These are phyloP conservation scores for Selenia dentaria DNA, from an alignment of 2,888 invertebrate genomes.

Conservation along the genomic window DNA sequence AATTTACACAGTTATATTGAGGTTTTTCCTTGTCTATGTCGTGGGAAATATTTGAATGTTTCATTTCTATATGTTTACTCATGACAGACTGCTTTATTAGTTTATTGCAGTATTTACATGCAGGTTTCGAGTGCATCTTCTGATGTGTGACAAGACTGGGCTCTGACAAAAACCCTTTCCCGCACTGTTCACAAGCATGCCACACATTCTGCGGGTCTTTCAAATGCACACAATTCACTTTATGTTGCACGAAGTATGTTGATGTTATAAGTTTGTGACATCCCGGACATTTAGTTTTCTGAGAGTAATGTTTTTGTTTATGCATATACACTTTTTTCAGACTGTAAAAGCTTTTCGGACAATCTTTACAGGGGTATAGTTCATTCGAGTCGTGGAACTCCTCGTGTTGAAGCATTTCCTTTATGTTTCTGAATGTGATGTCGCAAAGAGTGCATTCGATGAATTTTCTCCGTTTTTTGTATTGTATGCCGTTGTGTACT, in stretches of 20 bases:
- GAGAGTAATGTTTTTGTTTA: constrained; percentile 49
- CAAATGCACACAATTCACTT: constrained; percentile 39
- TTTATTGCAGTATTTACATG: constrained; percentile 44
- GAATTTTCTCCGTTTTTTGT: constrained; percentile 50
- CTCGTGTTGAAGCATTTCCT: constrained; percentile 50
- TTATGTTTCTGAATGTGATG: constrained; percentile 46
- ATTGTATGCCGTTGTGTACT: constrained; percentile 53
- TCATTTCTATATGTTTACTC: constrained; percentile 44
- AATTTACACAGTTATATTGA: constrained; percentile 16
- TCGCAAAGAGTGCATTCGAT: constrained; percentile 57
- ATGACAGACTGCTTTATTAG: constrained; percentile 41
- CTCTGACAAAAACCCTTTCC: constrained; percentile 39
- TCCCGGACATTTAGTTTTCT: constrained; percentile 44
- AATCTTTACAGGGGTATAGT: constrained; percentile 50
- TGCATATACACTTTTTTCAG: constrained; percentile 51
- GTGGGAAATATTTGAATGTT: constrained; percentile 38
- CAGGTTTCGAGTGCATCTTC: constrained; percentile 39
- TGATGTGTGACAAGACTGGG: constrained; percentile 42
- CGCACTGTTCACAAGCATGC: constrained; percentile 50
- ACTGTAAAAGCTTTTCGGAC: constrained; percentile 45
- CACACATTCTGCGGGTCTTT: constrained; percentile 24
- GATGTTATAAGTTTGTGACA: constrained; percentile 49
- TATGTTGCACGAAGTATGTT: constrained; percentile 48
- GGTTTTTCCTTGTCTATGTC: background rate
- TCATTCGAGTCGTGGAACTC: constrained; percentile 40